Conservation (phyloP, 2,888 invertebrate genomes). For the Malthinus flaveolus region DNA sequence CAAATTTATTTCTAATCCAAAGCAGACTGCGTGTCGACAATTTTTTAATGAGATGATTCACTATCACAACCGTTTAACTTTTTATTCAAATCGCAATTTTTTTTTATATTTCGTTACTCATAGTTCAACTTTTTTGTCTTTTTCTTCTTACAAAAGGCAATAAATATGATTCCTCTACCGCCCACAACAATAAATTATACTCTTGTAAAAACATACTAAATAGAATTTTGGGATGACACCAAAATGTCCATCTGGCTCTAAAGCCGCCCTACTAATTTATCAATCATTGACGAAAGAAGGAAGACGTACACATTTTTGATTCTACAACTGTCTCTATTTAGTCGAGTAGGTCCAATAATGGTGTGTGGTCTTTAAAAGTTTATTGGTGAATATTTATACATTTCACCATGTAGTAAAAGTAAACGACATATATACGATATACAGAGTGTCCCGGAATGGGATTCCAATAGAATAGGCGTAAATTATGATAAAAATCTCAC, state of each 20-base stretch:
- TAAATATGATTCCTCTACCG: constrained; percentile 9
- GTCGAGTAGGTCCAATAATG: not conserved
- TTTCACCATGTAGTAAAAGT: no score
- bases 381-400: no score
- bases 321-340: constrained; percentile 11
- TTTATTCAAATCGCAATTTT: no score
- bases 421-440: no score
- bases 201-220: constrained; percentile 40
- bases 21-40: constrained; percentile 3
- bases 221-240: constrained; percentile 32
- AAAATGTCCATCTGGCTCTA: constrained; percentile 34
- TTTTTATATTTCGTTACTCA: constrained; percentile 13
- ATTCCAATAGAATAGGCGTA: no score
- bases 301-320: not conserved
- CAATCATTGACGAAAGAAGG: constrained; percentile 32
- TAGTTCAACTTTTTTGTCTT: constrained; percentile 15
- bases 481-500: no score
- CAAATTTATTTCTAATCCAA: no score
- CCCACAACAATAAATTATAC: constrained; percentile 39
- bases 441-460: no score
- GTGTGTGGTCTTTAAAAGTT: constrained; percentile 10
- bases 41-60: not conserved
- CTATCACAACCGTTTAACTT: no score
- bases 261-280: constrained; percentile 35
- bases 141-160: not conserved